Percentiles rank a stretch among this genome's conserved stretches.
Evolutionary conservation across 2,888 invertebrate genomes (phyloP).

Genomic region (Drosophila engyochracea): DNA sequence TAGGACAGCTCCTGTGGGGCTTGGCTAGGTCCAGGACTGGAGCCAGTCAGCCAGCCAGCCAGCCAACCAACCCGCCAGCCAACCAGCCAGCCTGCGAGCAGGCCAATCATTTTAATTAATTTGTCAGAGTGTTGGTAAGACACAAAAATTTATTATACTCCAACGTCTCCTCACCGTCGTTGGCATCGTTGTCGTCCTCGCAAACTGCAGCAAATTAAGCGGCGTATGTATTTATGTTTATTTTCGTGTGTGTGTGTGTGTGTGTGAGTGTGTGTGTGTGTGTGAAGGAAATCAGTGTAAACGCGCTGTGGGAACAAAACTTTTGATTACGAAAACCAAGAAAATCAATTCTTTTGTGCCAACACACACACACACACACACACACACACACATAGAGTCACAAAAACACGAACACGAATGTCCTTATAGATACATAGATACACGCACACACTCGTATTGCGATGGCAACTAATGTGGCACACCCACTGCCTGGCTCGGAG

Average conservation of each 20-base stretch:
- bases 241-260: slow-evolving; percentile 22
- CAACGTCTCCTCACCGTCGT: slow-evolving; percentile 49
- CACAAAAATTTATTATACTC: slow-evolving; percentile 80
- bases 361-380: slow-evolving; percentile 21
- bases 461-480: slow-evolving; percentile 43
- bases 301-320: slow-evolving; percentile 72
- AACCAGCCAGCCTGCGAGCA: slow-evolving; percentile 52
- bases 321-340: slow-evolving; percentile 79
- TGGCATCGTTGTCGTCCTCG: slow-evolving; percentile 27
- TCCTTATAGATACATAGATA: not conserved
- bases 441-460: slow-evolving; percentile 11
- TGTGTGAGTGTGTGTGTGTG: slow-evolving; percentile 12
- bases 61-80: slow-evolving; percentile 57
- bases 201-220: slow-evolving; percentile 72
- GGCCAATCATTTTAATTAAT: slow-evolving; percentile 84
- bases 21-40: slow-evolving; percentile 16
- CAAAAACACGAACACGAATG: not conserved
- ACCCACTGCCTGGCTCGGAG: not conserved
- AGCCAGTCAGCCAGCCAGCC: slow-evolving; percentile 27
- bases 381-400: not conserved
- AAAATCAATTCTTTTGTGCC: slow-evolving; percentile 63
- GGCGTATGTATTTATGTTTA: slow-evolving; percentile 15
- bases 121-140: slow-evolving; percentile 82
- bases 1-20: slow-evolving; percentile 29
- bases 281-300: slow-evolving; percentile 66